Evolutionary conservation across 1,140 invertebrate species (phyloP).

Genomic region (Linepithema humile): DNA sequence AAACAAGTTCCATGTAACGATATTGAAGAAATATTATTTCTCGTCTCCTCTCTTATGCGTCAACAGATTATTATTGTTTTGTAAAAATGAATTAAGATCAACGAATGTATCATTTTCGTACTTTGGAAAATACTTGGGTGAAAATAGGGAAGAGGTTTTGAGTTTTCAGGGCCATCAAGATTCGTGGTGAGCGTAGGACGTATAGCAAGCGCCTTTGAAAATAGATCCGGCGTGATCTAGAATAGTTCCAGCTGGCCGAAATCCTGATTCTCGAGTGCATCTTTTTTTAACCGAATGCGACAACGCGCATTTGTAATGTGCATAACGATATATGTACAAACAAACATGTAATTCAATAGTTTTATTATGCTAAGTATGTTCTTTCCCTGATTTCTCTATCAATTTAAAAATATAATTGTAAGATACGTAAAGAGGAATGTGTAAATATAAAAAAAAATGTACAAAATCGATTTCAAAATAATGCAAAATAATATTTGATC

Average conservation of each 20-base stretch:
- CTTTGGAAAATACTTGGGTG: not conserved
- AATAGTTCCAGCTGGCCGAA: conserved; percentile 55
- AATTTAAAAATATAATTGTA: not conserved
- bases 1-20: not conserved
- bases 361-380: not conserved
- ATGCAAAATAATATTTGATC: not conserved
- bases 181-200: conserved; percentile 14
- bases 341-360: conserved; percentile 12
- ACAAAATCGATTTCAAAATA: not conserved
- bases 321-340: not conserved
- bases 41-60: too few species aligned
- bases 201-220: conserved; percentile 40
- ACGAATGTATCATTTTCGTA: not conserved
- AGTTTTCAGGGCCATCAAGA: conserved; percentile 38
- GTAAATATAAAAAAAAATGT: not conserved
- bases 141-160: not conserved
- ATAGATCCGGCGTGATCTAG: conserved; percentile 46
- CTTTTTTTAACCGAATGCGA: conserved; percentile 29
- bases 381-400: not conserved
- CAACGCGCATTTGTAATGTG: not conserved
- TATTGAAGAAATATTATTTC: not conserved
- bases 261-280: conserved; percentile 33
- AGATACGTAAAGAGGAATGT: not conserved
- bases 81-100: not conserved
- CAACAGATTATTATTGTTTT: not conserved